A percentile compares a stretch with the other conserved stretches of the same genome.
Conservation (phyloP, 2,888 invertebrate species). For the Heliconius ismenius region DNA sequence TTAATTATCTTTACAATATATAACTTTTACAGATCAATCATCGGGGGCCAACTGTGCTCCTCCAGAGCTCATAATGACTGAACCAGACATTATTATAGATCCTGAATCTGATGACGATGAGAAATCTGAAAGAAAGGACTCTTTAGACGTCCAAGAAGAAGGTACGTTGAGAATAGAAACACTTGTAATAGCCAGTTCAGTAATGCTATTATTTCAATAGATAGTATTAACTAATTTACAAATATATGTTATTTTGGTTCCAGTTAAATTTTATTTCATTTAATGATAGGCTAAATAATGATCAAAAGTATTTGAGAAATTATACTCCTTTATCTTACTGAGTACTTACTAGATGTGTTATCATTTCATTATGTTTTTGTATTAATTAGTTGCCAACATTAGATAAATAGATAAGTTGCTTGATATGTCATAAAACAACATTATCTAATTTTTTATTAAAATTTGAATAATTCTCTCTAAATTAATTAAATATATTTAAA, state of each 20-base stretch:
- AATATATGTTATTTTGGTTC: neutral
- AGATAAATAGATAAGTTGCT: neutral
- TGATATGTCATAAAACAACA: neutral
- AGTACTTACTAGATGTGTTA: neutral
- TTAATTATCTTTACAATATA: neutral
- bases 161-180: conserved; percentile 53
- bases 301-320: neutral
- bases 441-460: neutral
- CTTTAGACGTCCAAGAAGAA: conserved; percentile 77
- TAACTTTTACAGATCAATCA: conserved; percentile 51
- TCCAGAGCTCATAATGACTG: conserved; percentile 75
- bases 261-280: neutral
- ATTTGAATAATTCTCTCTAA: neutral
- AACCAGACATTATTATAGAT: conserved; percentile 67
- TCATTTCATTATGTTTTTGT: neutral
- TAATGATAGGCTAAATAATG: neutral
- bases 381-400: conserved; percentile 3
- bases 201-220: neutral
- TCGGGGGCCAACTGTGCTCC: conserved; percentile 59
- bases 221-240: neutral
- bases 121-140: conserved; percentile 71
- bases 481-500: conserved; percentile 13
- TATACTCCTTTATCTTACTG: neutral
- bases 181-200: neutral
- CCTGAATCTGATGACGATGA: conserved; percentile 74